Percentiles rank a stretch among this genome's conserved stretches.
Evolutionary conservation across 2,797 vertebrate genomes (phyloP).

Genomic region (Limosa lapponica): DNA sequence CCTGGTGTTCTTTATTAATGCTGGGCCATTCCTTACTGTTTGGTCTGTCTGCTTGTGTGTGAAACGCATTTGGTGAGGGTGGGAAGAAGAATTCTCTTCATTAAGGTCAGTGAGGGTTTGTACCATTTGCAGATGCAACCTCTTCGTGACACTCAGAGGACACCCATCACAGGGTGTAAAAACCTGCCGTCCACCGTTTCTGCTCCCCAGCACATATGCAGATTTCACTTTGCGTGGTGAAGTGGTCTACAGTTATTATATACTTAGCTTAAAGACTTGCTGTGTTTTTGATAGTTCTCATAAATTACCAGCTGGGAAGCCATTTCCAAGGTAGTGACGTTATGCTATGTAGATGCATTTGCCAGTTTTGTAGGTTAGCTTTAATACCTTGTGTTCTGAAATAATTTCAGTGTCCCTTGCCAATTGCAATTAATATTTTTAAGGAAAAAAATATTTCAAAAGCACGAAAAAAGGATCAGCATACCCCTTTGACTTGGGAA

Average conservation of each 20-base stretch:
- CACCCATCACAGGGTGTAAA: background rate
- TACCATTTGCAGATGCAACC: background rate
- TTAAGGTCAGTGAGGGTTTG: background rate
- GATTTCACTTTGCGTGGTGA: background rate
- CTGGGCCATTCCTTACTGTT: background rate
- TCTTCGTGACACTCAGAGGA: background rate
- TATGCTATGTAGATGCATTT: background rate
- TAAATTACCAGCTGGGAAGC: background rate
- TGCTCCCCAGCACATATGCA: background rate
- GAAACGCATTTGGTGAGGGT: background rate
- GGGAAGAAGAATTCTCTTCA: background rate
- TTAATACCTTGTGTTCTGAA: background rate
- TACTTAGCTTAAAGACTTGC: background rate
- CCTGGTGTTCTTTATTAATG: background rate
- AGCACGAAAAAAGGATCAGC: background rate
- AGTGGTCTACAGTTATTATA: background rate
- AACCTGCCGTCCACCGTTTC: background rate
- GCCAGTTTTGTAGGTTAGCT: background rate
- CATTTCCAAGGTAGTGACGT: background rate
- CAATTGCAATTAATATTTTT: background rate
- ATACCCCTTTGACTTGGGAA: conserved; percentile 82
- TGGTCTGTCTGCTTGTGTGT: background rate
- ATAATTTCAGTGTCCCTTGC: background rate
- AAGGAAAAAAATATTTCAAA: background rate
- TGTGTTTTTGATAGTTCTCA: background rate